Evolutionary conservation across 2,113 vertebrate species (phyloP), one percentile per base, ranked within the genome.

Genomic region (Pachypanchax playfairii): DNA sequence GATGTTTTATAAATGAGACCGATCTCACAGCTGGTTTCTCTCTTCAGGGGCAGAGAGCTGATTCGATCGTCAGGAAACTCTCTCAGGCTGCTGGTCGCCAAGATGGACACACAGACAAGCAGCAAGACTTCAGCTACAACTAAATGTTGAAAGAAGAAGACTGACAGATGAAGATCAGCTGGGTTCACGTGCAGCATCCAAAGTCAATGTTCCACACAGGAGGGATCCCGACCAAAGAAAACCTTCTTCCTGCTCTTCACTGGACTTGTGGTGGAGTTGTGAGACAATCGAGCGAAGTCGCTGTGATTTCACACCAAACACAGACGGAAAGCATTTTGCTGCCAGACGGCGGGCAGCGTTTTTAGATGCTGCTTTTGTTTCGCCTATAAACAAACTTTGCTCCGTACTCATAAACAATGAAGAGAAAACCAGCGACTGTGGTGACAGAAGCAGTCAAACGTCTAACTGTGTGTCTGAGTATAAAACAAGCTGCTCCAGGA

Each of bases 81-180:
- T 1, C 91, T 93, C 0, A 62, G 65, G 24, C 73, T 93, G 29
- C 88, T 93, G 61, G 89, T 92, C 50, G 90, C 91, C 36, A 91
- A 90, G 56, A 90, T 83, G 1, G 80, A 91, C 21, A 29, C 71
- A 0, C 75, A 68, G 43, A 13, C 36, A 4, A 61, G 39, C 33
- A 15, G 22, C 72, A 73, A 55, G 58, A 51, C 36, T 46, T 80
- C 73, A 9, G 29, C 51, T 6, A 73, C 65, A 11, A 77, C 86
- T 10, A 83, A 79, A 21, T 86, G 87, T 75, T 92, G 83, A 88
- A 59, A 52, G 22, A 20, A 5, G 33, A 18, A 42, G 18, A 4
- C 25, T 11, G 20, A 1, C 6, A 41, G 49, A 51, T 6, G 4
- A 53, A 36, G 5, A 2, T 2, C 11, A 33, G 7, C 31, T 33